phyloP scores from a whole-genome alignment of 2,113 vertebrate species.

The Psittacula cyanocephala region DNA sequence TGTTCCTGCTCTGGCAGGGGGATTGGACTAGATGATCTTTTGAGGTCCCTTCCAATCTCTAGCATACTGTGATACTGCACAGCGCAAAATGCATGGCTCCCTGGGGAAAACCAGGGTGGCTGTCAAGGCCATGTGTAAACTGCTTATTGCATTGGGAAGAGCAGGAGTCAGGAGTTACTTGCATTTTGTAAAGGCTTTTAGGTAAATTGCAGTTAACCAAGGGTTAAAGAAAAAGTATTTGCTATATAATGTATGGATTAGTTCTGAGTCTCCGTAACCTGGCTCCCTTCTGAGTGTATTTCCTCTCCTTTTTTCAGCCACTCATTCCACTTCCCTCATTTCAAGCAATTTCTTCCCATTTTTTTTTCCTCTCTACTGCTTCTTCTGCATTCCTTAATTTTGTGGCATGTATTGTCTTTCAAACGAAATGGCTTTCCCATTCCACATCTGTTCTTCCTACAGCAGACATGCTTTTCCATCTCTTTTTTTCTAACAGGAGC shows the following conservation, averaged over 20 bases:
- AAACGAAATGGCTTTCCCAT: neutral
- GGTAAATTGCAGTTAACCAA: neutral
- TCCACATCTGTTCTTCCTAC: neutral
- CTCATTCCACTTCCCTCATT: neutral
- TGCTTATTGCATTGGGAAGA: neutral
- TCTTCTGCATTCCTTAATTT: neutral
- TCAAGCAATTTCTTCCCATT: neutral
- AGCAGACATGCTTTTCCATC: neutral
- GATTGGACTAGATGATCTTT: too few relatives aligned
- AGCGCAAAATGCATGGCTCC: neutral
- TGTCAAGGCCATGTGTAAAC: neutral
- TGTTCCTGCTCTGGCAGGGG: too few relatives aligned
- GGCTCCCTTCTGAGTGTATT: neutral
- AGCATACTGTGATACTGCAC: neutral
- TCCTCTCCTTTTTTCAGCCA: neutral
- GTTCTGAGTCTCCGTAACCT: neutral
- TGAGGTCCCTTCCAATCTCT: too few relatives aligned
- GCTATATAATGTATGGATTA: neutral
- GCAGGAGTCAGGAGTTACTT: neutral
- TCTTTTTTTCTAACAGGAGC: neutral
- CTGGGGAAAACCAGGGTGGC: fast-evolving
- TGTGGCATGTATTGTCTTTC: neutral
- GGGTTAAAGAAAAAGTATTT: neutral
- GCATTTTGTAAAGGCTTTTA: neutral
- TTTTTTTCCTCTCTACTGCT: neutral